phyloP scores from a whole-genome alignment of 2,888 invertebrate species.

The Suillia variegata region DNA sequence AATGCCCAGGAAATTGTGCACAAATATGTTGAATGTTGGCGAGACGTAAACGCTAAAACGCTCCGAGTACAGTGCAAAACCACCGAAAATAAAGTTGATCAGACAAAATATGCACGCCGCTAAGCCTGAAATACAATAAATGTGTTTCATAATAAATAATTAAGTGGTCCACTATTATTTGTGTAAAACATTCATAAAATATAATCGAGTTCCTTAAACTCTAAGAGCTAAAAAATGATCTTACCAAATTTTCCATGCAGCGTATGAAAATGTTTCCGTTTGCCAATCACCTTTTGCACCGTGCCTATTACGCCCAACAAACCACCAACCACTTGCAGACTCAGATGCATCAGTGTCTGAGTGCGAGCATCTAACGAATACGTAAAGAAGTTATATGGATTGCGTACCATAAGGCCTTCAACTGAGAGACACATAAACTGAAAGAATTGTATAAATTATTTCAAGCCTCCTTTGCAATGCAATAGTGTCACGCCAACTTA shows the following conservation, averaged over 20 bases:
- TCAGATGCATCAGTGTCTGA: constrained; percentile 43
- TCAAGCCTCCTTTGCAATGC: neutral
- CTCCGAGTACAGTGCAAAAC: constrained; percentile 33
- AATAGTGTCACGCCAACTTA: constrained; percentile 36
- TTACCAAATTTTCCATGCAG: constrained; percentile 50
- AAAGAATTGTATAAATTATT: constrained; percentile 7
- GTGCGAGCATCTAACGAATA: constrained; percentile 33
- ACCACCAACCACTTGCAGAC: constrained; percentile 44
- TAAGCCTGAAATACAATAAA: constrained; percentile 37
- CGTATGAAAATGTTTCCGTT: constrained; percentile 47
- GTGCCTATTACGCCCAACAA: constrained; percentile 48
- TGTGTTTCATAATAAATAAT: neutral
- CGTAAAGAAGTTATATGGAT: constrained; percentile 35
- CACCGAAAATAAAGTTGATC: constrained; percentile 38
- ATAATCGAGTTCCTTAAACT: too few species aligned
- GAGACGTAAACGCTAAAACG: constrained; percentile 21
- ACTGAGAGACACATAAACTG: constrained; percentile 54
- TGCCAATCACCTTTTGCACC: constrained; percentile 45
- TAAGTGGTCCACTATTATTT: neutral
- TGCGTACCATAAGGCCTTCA: constrained; percentile 52
- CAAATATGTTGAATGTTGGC: constrained; percentile 27
- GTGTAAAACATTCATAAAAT: too few species aligned
- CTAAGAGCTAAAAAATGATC: too few species aligned
- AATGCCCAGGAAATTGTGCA: constrained; percentile 45
- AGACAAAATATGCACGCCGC: constrained; percentile 44